These are phyloP conservation scores for Steinernema khuongi DNA, from an alignment of 1,140 invertebrate species.

Conservation along the genomic window DNA sequence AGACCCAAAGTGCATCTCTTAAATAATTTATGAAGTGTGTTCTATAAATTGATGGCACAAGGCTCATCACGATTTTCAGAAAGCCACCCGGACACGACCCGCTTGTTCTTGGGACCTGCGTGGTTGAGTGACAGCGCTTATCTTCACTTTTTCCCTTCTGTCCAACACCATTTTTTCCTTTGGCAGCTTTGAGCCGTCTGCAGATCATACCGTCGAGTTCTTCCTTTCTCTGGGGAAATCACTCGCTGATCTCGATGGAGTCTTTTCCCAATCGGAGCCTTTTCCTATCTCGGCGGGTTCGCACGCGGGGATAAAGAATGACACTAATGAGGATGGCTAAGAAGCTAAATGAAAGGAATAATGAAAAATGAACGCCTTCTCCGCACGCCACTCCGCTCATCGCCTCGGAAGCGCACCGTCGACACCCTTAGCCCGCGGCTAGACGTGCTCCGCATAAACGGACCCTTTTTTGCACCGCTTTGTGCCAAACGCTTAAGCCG, in stretches of 20 bases:
- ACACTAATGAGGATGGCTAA: not conserved
- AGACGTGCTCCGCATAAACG: not conserved
- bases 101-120: too few relatives aligned
- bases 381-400: not conserved
- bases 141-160: not conserved
- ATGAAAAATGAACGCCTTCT: not conserved
- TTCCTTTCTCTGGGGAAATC: not conserved
- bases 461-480: not conserved
- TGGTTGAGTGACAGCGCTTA: not conserved
- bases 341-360: slow-evolving; percentile 15
- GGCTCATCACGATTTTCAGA: not conserved
- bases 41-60: not conserved
- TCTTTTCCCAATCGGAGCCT: not conserved
- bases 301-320: not conserved
- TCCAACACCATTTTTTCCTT: not conserved
- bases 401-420: not conserved
- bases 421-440: not conserved
- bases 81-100: not conserved
- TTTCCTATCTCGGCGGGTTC: not conserved
- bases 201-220: not conserved
- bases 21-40: not conserved
- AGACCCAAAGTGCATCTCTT: too few relatives aligned
- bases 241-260: not conserved
- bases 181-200: not conserved
- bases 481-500: not conserved